phyloP scores from a whole-genome alignment of 2,797 vertebrate genomes.

The Peromyscus aztecus region DNA sequence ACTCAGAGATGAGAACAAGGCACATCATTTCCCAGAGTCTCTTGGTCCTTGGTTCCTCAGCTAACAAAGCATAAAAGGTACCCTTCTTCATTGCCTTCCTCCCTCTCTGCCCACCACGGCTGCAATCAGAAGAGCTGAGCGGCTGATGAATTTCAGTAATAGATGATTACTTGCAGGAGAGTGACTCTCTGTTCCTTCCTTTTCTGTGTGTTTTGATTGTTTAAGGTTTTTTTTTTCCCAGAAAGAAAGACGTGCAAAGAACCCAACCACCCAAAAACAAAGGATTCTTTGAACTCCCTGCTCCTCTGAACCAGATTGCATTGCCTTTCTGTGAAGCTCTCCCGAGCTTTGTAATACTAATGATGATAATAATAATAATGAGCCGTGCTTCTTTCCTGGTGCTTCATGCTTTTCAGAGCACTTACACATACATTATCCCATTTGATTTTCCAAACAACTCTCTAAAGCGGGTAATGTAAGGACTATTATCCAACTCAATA shows the following conservation, averaged over 20 bases:
- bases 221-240: conserved; percentile 66
- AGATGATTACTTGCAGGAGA: conserved; percentile 79
- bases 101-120: conserved; percentile 64
- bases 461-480: conserved; percentile 56
- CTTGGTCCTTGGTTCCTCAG: conserved; percentile 72
- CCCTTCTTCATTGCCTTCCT: conserved; percentile 62
- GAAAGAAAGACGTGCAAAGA: conserved; percentile 72
- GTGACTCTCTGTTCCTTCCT: conserved; percentile 78
- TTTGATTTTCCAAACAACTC: conserved; percentile 82
- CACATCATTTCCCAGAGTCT: conserved; percentile 74
- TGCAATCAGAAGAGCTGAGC: conserved; percentile 77
- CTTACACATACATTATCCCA: conserved; percentile 79
- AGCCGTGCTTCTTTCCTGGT: conserved; percentile 70
- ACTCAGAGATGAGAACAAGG: conserved; percentile 64
- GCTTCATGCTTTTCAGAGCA: conserved; percentile 72
- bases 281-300: conserved; percentile 77
- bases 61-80: conserved; percentile 79
- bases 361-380: conserved; percentile 82
- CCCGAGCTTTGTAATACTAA: conserved; percentile 77
- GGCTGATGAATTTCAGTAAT: conserved; percentile 81
- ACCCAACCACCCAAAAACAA: conserved; percentile 76
- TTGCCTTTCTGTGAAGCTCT: conserved; percentile 73
- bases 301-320: conserved; percentile 70
- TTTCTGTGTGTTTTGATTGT: conserved; percentile 82
- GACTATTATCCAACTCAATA: conserved; percentile 68